Evolutionary conservation across 2,888 invertebrate species (phyloP), one percentile per base, ranked within the genome.

Genomic region (Vesta saturnalis): DNA sequence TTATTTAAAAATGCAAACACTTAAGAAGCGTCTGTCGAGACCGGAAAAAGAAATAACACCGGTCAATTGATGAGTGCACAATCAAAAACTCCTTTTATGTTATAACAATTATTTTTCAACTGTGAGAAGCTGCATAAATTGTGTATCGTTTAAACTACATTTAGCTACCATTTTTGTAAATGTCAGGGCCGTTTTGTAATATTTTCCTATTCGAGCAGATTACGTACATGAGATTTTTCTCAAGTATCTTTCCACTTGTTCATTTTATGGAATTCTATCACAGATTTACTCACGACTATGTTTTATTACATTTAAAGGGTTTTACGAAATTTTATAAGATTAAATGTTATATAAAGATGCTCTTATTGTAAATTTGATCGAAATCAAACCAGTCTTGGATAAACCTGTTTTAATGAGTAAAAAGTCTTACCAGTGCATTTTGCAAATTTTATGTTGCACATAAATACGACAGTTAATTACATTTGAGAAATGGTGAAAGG

Each of bases 31-130:
- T 19, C 57, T 67, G 67, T 35, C 22, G 52, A 56, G 23, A 64
- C 64, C 64, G 68, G 68, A 68, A 68, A 64, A 64, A 60, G 64
- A 68, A 67, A 63, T 58, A 59, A 58, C 18, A 47, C n/a, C n/a
- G n/a, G n/a, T n/a, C n/a, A n/a, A n/a, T n/a, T n/a, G n/a, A n/a
- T n/a, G n/a, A n/a, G n/a, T n/a, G n/a, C n/a, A n/a, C n/a, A n/a
- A 39, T 39, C 39, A n/a, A 39, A 39, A 39, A 39, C n/a, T 39
- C 39, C 39, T 4, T 39, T 39, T 39, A 39, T 30, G 58, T 16
- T 23, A 46, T 39, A 39, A 52, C 52, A 52, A 52, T 52, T 19
- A 52, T n/a, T 47, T 47, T n/a, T 52, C 19, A 52, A 21, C 52
- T 39, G 52, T 52, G 52, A 52, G 52, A 52, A 18, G 52, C 18